Conservation (phyloP, 2,113 vertebrate species). For the Paraplagusia blochii region DNA sequence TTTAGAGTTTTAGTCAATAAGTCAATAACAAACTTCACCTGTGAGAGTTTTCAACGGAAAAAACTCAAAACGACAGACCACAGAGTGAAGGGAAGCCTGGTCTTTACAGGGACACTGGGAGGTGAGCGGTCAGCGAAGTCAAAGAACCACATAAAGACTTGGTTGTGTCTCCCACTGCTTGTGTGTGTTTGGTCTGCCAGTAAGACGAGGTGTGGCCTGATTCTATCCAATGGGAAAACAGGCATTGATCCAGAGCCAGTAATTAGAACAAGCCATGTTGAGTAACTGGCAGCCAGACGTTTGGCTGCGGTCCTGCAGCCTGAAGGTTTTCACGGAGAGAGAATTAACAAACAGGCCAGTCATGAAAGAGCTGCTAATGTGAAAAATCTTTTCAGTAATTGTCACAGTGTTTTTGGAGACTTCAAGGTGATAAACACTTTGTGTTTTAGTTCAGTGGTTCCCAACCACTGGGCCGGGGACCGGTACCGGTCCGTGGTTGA, state of each 20-base stretch:
- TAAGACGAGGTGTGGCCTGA: slow-evolving; percentile 26
- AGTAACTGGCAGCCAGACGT: slow-evolving; percentile 37
- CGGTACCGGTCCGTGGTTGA: too few species aligned
- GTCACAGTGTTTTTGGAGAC: too few species aligned
- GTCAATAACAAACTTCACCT: background rate
- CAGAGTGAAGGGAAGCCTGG: background rate
- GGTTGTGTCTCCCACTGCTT: slow-evolving; percentile 39
- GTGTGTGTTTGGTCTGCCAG: slow-evolving; percentile 20
- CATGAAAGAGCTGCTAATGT: slow-evolving; percentile 23
- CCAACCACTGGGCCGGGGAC: too few species aligned
- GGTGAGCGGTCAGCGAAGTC: slow-evolving; percentile 18
- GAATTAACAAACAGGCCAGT: slow-evolving; percentile 36
- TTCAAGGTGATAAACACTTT: too few species aligned
- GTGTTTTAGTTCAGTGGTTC: too few species aligned
- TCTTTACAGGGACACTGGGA: slow-evolving; percentile 30
- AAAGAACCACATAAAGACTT: slow-evolving; percentile 48
- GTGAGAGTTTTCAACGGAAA: background rate
- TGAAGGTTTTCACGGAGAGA: slow-evolving; percentile 23
- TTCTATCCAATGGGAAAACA: slow-evolving; percentile 30
- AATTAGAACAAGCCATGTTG: slow-evolving; percentile 54
- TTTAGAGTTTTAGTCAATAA: background rate
- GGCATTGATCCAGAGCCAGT: slow-evolving; percentile 28
- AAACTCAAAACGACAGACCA: slow-evolving; percentile 12
- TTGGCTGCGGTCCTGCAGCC: slow-evolving; percentile 8
- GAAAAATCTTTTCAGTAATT: too few species aligned